phyloP scores from a whole-genome alignment of 1,140 invertebrate genomes.

The Protaetia brevitarsis region DNA sequence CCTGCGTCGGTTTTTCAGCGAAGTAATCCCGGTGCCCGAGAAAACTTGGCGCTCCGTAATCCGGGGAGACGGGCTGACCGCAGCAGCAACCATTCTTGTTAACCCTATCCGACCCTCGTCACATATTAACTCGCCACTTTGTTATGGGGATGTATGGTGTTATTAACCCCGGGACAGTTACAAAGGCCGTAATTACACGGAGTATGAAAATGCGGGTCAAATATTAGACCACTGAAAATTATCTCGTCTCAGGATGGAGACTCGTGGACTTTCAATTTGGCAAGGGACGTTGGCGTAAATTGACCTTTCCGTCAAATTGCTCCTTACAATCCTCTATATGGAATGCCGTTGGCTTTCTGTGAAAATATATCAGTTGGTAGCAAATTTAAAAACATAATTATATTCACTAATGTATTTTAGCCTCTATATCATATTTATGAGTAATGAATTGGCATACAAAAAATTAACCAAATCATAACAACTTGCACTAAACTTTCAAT shows the following conservation, averaged over 20 bases:
- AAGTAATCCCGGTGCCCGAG: neutral
- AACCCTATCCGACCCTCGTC: constrained; percentile 16
- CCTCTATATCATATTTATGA: no score
- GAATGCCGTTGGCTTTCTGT: no score
- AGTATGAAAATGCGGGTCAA: constrained; percentile 15
- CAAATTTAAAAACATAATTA: no score
- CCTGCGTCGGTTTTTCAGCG: constrained; percentile 1
- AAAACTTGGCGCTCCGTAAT: constrained; percentile 15
- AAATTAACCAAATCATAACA: no score
- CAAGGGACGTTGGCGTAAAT: no score
- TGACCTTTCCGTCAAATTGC: no score
- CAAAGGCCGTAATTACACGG: neutral
- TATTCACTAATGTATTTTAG: no score
- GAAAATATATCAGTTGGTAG: no score
- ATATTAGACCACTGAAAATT: constrained; percentile 15
- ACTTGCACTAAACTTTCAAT: no score
- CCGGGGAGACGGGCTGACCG: constrained; percentile 7
- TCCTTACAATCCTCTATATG: no score
- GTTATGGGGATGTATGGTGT: constrained; percentile 15
- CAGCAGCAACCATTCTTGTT: constrained; percentile 14
- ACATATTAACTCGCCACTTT: constrained; percentile 15
- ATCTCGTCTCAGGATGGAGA: neutral
- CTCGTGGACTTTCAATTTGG: no score
- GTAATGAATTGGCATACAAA: no score
- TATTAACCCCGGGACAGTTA: constrained; percentile 2